These are phyloP conservation scores for Anoncus sp. DNA, from an alignment of 2,888 invertebrate genomes.

Conservation along the genomic window DNA sequence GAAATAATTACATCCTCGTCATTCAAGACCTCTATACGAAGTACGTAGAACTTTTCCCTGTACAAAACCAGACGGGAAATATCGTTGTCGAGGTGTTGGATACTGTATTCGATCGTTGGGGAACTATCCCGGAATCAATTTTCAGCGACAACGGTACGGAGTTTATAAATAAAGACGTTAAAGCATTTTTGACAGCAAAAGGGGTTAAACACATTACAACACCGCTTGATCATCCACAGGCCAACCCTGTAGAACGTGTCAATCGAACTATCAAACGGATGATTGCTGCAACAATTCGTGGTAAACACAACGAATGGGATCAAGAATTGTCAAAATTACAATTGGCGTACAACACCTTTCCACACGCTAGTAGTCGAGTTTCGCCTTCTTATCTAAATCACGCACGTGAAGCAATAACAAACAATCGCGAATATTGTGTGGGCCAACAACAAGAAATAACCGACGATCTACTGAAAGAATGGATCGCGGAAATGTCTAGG, in stretches of 20 bases:
- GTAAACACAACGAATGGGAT: slow-evolving; percentile 57
- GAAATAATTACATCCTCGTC: slow-evolving; percentile 26
- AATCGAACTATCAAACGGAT: slow-evolving; percentile 37
- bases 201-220: slow-evolving; percentile 9
- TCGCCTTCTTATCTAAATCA: slow-evolving; percentile 1
- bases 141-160: slow-evolving; percentile 37
- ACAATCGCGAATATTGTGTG: background rate
- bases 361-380: slow-evolving; percentile 1
- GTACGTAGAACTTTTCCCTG: slow-evolving; percentile 38
- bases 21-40: slow-evolving; percentile 39
- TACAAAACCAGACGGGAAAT: slow-evolving; percentile 29
- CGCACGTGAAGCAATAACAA: slow-evolving; percentile 4
- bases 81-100: slow-evolving; percentile 39
- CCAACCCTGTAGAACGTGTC: slow-evolving; percentile 22
- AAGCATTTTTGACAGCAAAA: slow-evolving; percentile 20
- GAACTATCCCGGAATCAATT: slow-evolving; percentile 47
- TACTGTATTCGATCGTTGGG: slow-evolving; percentile 58
- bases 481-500: background rate
- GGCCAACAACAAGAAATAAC: slow-evolving; percentile 1
- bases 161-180: slow-evolving; percentile 35
- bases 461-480: background rate
- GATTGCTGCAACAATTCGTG: slow-evolving; percentile 23
- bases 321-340: slow-evolving; percentile 46
- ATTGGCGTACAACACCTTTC: background rate
- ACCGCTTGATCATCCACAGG: background rate